phyloP scores from a whole-genome alignment of 2,888 invertebrate genomes.

The Ochropleura plecta region DNA sequence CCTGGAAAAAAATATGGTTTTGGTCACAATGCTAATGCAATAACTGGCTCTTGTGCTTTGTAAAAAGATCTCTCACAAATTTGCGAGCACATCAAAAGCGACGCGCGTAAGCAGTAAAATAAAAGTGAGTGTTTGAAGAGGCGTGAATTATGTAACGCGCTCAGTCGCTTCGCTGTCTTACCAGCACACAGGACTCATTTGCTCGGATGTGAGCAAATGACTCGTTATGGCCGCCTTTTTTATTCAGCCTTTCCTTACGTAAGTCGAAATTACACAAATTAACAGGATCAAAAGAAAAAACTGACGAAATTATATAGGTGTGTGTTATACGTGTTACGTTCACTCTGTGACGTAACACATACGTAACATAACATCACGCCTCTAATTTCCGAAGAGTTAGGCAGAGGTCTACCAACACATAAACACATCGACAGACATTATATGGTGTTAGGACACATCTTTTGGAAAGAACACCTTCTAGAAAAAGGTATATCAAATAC shows the following conservation, averaged over 20 bases:
- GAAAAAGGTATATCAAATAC: neutral
- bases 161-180: slow-evolving; percentile 63
- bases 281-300: slow-evolving; percentile 35
- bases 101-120: slow-evolving; percentile 73
- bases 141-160: slow-evolving; percentile 75
- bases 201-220: slow-evolving; percentile 65
- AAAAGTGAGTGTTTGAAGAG: slow-evolving; percentile 77
- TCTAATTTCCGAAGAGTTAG: no score
- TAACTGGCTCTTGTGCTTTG: slow-evolving; percentile 63
- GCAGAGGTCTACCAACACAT: no score
- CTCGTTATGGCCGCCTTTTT: slow-evolving; percentile 69
- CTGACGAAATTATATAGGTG: neutral
- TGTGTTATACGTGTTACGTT: neutral
- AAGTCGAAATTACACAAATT: slow-evolving; percentile 69
- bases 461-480: neutral
- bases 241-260: slow-evolving; percentile 67
- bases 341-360: neutral
- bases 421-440: neutral
- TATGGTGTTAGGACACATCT: neutral
- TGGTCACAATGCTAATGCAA: slow-evolving; percentile 54
- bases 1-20: slow-evolving; percentile 16
- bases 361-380: neutral
- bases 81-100: slow-evolving; percentile 72
- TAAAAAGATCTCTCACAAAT: slow-evolving; percentile 74
- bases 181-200: slow-evolving; percentile 70